These are phyloP conservation scores for Crenichthys baileyi DNA, from an alignment of 2,797 vertebrate species.

Conservation along the genomic window DNA sequence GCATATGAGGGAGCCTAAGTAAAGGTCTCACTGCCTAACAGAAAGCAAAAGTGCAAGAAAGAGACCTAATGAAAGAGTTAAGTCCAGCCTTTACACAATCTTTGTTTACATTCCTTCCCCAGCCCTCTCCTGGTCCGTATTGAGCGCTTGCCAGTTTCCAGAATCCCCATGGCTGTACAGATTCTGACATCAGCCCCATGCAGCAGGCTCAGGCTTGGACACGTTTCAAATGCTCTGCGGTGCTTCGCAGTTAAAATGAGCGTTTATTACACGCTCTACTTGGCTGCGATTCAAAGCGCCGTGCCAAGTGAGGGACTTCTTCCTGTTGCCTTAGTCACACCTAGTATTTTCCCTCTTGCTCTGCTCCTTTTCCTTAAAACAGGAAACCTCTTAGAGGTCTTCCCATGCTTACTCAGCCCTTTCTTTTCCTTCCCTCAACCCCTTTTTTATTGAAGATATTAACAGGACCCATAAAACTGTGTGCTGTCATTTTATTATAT, in stretches of 20 bases:
- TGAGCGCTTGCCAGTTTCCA: constrained; percentile 74
- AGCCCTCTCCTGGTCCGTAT: constrained; percentile 39
- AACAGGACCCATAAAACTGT: constrained; percentile 31
- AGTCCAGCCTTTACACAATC: constrained; percentile 73
- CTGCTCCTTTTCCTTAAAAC: constrained; percentile 35
- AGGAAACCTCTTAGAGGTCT: constrained; percentile 52
- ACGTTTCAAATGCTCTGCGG: constrained; percentile 57
- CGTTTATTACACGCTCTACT: constrained; percentile 57
- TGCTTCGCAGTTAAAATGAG: constrained; percentile 63
- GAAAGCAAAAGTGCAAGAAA: constrained; percentile 20
- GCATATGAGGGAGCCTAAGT: constrained; percentile 7
- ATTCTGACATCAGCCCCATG: constrained; percentile 72
- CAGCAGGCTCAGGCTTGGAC: constrained; percentile 55
- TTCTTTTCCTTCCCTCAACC: constrained; percentile 13
- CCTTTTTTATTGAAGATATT: constrained; percentile 50
- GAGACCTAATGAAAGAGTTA: constrained; percentile 39
- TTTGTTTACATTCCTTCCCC: constrained; percentile 82
- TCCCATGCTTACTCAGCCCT: constrained; percentile 25
- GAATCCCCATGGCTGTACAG: constrained; percentile 66
- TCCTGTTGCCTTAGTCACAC: constrained; percentile 50
- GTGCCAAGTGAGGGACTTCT: constrained; percentile 40
- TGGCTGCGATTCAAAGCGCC: constrained; percentile 72
- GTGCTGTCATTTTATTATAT: constrained; percentile 44
- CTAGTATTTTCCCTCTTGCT: constrained; percentile 22
- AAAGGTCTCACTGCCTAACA: constrained; percentile 11